A percentile compares a stretch with the other conserved stretches of the same genome.
These are phyloP conservation scores for Neotragus moschatus DNA, from an alignment of 2,113 vertebrate genomes.

Conservation along the genomic window DNA sequence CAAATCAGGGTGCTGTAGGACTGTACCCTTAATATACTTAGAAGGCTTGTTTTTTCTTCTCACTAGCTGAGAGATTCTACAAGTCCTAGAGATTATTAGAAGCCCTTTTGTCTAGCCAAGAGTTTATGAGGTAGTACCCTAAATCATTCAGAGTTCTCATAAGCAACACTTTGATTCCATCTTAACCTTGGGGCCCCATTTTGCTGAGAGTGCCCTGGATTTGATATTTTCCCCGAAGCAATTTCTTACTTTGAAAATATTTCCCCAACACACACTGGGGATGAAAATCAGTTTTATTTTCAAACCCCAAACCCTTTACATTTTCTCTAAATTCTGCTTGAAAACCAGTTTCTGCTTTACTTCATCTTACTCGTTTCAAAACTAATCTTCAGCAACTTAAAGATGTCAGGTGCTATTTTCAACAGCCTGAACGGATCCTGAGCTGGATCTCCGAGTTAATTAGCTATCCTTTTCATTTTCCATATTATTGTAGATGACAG, in stretches of 20 bases:
- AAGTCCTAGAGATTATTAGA: neutral
- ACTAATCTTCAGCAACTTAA: neutral
- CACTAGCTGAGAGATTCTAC: neutral
- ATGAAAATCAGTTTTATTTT: slow-evolving; percentile 13
- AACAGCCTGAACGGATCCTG: neutral
- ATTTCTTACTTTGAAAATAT: slow-evolving; percentile 6
- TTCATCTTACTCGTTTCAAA: neutral
- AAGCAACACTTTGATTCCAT: neutral
- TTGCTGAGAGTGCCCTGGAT: neutral
- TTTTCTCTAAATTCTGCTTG: neutral
- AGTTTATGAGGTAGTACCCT: neutral
- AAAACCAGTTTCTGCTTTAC: neutral
- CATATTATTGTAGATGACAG: neutral
- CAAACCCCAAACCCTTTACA: neutral
- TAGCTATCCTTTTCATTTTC: neutral
- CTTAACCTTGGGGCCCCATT: neutral
- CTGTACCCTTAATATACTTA: neutral
- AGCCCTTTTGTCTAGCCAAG: neutral
- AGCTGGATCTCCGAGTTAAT: neutral
- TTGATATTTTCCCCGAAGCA: neutral
- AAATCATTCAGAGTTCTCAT: neutral
- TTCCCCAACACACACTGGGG: neutral
- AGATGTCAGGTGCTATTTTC: neutral
- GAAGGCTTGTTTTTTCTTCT: neutral
- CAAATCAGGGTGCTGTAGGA: neutral